These are phyloP conservation scores for Ataeniobius toweri DNA, from an alignment of 2,797 vertebrate species.

Conservation along the genomic window DNA sequence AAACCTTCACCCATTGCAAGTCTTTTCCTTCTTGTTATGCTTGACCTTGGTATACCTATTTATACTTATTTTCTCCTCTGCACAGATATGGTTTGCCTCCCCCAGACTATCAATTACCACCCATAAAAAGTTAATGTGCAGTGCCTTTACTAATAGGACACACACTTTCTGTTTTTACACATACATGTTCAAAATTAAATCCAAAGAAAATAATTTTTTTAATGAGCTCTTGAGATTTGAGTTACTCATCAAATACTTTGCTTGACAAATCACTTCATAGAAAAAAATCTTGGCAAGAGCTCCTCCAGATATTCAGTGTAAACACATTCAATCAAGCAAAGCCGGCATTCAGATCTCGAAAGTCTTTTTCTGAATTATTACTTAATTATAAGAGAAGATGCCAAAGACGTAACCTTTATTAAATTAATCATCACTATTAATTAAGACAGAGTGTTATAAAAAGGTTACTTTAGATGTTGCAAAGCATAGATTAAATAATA, in stretches of 20 bases:
- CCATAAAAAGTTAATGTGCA: slow-evolving; percentile 74
- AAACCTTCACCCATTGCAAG: slow-evolving; percentile 34
- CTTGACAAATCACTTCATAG: slow-evolving; percentile 30
- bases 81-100: slow-evolving; percentile 80
- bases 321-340: slow-evolving; percentile 37
- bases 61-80: slow-evolving; percentile 50
- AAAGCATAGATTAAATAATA: not conserved
- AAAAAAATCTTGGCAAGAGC: slow-evolving; percentile 11
- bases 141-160: slow-evolving; percentile 67
- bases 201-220: slow-evolving; percentile 34
- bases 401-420: slow-evolving; percentile 22
- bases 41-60: slow-evolving; percentile 72
- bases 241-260: slow-evolving; percentile 42
- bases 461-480: slow-evolving; percentile 16
- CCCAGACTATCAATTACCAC: slow-evolving; percentile 81
- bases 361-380: slow-evolving; percentile 12
- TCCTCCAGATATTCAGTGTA: slow-evolving; percentile 11
- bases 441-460: slow-evolving; percentile 10
- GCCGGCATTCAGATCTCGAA: slow-evolving; percentile 29
- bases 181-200: slow-evolving; percentile 29
- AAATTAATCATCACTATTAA: slow-evolving; percentile 16
- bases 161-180: slow-evolving; percentile 8
- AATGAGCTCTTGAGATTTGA: slow-evolving; percentile 34
- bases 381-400: slow-evolving; percentile 21
- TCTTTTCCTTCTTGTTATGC: slow-evolving; percentile 56